These are phyloP conservation scores for Phragmatobia fuliginosa DNA, from an alignment of 2,888 invertebrate genomes.

Conservation along the genomic window DNA sequence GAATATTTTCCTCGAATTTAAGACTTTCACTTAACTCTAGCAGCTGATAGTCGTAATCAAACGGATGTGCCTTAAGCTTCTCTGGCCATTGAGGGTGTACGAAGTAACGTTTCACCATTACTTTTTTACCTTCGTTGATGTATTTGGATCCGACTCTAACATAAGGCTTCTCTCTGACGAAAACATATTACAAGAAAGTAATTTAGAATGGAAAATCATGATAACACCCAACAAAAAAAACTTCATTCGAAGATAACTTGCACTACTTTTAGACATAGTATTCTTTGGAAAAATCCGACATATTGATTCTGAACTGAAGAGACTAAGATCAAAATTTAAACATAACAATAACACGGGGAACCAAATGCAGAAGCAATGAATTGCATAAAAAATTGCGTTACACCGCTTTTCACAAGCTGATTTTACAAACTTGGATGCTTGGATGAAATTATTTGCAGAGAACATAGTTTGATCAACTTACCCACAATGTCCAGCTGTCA, in stretches of 20 bases:
- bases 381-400: neutral
- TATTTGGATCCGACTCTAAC: conserved; percentile 76
- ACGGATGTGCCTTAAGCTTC: conserved; percentile 71
- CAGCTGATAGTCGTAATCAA: conserved; percentile 79
- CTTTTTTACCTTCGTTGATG: conserved; percentile 65
- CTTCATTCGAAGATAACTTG: neutral
- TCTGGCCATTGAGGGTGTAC: conserved; percentile 73
- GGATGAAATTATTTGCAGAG: no score
- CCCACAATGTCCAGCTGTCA: conserved; percentile 84
- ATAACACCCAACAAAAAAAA: neutral
- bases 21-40: conserved; percentile 66
- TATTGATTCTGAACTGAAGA: neutral
- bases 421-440: no score
- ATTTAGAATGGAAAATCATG: neutral
- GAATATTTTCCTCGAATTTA: conserved; percentile 67
- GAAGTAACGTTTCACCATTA: conserved; percentile 56
- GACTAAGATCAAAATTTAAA: neutral
- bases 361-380: neutral
- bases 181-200: conserved; percentile 4
- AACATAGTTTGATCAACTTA: conserved; percentile 59
- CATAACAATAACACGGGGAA: neutral
- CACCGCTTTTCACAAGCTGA: neutral
- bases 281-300: neutral
- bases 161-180: conserved; percentile 71
- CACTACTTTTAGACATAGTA: no score